Evolutionary conservation across 2,113 vertebrate genomes (phyloP).

Genomic region (Colossoma macropomum): DNA sequence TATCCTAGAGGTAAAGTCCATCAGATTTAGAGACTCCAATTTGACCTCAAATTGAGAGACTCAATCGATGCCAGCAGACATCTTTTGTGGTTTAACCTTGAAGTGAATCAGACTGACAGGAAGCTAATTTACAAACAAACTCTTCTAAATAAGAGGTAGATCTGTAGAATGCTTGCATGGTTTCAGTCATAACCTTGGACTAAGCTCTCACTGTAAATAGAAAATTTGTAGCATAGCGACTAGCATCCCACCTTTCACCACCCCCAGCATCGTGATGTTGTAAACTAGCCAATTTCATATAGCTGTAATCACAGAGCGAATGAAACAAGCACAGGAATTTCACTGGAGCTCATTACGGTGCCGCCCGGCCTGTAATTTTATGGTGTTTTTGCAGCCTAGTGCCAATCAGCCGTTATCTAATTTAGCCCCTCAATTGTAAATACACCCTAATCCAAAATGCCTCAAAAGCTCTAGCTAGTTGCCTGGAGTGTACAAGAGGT

Average conservation of each 20-base stretch:
- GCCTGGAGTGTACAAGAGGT: not conserved
- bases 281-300: slow-evolving; percentile 10
- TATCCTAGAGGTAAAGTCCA: too few relatives aligned
- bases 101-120: too few relatives aligned
- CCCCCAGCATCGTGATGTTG: not conserved
- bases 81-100: too few relatives aligned
- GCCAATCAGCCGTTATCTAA: not conserved
- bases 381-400: not conserved
- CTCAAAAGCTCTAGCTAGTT: not conserved
- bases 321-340: not conserved
- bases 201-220: not conserved
- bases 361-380: not conserved
- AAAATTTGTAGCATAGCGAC: not conserved
- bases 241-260: not conserved
- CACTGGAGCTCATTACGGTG: not conserved
- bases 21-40: too few relatives aligned
- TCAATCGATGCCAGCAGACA: too few relatives aligned
- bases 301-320: slow-evolving; percentile 1
- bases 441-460: not conserved
- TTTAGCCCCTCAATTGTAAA: not conserved
- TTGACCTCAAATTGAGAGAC: too few relatives aligned
- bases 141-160: too few relatives aligned
- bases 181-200: too few relatives aligned
- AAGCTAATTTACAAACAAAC: too few relatives aligned
- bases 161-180: too few relatives aligned